These are phyloP conservation scores for Anoplophora glabripennis DNA, from an alignment of 1,140 invertebrate species.

Conservation along the genomic window DNA sequence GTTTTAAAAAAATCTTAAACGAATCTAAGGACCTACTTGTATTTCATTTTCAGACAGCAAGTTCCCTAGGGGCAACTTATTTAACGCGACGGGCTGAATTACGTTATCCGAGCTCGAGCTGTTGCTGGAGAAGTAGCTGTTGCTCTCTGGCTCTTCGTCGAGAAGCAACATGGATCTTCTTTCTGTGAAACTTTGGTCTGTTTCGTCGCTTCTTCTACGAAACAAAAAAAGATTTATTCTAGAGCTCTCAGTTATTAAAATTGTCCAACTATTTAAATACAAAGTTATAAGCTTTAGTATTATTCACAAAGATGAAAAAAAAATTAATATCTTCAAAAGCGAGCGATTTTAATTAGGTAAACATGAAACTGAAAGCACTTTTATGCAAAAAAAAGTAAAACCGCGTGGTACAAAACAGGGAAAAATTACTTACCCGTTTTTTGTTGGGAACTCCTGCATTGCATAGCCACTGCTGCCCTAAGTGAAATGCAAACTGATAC, in stretches of 20 bases:
- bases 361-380: background rate
- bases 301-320: too few species aligned
- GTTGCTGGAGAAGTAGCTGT: constrained; percentile 16
- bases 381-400: constrained; percentile 20
- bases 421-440: constrained; percentile 55
- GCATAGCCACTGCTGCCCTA: constrained; percentile 78
- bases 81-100: constrained; percentile 2
- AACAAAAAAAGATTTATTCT: background rate
- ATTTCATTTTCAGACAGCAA: constrained; percentile 37
- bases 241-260: background rate
- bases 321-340: too few species aligned
- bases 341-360: constrained; percentile 1
- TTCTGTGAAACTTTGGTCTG: constrained; percentile 73
- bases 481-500: constrained; percentile 71
- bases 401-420: constrained; percentile 30
- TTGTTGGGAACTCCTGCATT: constrained; percentile 61
- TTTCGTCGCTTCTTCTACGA: constrained; percentile 67
- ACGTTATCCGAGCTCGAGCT: constrained; percentile 24
- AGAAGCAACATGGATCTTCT: constrained; percentile 72
- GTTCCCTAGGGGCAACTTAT: constrained; percentile 24
- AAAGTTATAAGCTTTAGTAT: too few species aligned
- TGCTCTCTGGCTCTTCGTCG: constrained; percentile 51
- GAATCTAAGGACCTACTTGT: constrained; percentile 29
- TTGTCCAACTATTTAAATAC: too few species aligned
- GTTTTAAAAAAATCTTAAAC: background rate